Evolutionary conservation across 2,113 vertebrate genomes (phyloP).

Genomic region (Cyanoderma ruficeps): DNA sequence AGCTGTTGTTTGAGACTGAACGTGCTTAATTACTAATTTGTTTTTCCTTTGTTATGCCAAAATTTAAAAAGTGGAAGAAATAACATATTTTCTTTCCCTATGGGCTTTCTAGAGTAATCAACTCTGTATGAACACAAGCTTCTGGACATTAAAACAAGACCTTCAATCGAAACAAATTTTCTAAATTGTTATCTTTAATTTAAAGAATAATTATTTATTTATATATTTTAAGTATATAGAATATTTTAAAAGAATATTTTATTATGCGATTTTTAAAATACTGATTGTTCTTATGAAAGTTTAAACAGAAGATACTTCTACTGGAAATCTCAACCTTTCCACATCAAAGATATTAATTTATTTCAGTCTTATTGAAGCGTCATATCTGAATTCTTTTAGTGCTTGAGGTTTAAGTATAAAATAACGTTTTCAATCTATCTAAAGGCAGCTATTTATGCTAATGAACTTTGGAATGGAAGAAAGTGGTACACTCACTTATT

Average conservation of each 20-base stretch:
- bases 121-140: background rate
- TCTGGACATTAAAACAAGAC: background rate
- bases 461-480: background rate
- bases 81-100: background rate
- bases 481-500: background rate
- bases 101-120: background rate
- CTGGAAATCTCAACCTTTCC: background rate
- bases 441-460: background rate
- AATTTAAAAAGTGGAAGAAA: background rate
- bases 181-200: background rate
- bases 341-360: background rate
- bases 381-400: background rate
- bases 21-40: background rate
- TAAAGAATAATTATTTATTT: too few species aligned
- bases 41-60: background rate
- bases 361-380: background rate
- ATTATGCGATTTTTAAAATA: background rate
- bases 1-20: background rate
- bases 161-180: background rate
- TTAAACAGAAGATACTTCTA: background rate
- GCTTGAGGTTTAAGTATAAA: background rate
- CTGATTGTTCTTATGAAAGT: background rate
- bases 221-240: too few species aligned
- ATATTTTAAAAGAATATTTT: background rate
- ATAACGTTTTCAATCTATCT: background rate